Evolutionary conservation across 2,797 vertebrate species (phyloP).

Genomic region (Halcyon smyrnensis): DNA sequence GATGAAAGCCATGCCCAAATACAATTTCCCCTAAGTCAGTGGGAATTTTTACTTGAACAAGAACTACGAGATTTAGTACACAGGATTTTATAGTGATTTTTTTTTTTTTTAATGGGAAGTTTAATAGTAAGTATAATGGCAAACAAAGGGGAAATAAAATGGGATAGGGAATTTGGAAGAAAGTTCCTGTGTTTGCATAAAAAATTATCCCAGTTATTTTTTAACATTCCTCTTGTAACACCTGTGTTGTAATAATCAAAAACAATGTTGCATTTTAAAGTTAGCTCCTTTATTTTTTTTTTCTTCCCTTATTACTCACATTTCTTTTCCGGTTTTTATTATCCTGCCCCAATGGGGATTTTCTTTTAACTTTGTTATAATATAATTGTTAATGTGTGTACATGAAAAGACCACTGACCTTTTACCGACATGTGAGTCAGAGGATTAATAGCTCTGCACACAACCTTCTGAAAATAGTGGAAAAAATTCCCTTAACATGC

Average conservation of each 20-base stretch:
- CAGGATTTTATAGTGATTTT: neutral
- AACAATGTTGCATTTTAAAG: constrained; percentile 46
- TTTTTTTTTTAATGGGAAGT: constrained; percentile 22
- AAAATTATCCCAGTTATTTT: neutral
- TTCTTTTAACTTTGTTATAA: constrained; percentile 55
- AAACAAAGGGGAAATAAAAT: neutral
- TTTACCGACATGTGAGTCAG: constrained; percentile 57
- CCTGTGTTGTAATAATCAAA: constrained; percentile 32
- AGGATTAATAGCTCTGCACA: constrained; percentile 21
- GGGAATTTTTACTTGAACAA: constrained; percentile 1
- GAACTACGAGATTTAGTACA: neutral
- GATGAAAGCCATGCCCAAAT: neutral
- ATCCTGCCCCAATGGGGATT: constrained; percentile 32
- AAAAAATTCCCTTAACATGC: neutral
- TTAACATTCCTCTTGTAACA: neutral
- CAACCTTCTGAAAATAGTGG: constrained; percentile 8
- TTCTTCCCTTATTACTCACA: constrained; percentile 41
- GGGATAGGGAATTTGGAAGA: neutral
- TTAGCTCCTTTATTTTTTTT: constrained; percentile 13
- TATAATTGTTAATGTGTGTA: neutral
- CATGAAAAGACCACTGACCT: constrained; percentile 44
- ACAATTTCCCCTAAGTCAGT: neutral
- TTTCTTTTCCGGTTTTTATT: constrained; percentile 66
- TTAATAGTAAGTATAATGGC: neutral
- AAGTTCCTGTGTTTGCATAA: constrained; percentile 13